Percentiles rank a stretch among this genome's conserved stretches.
These are phyloP conservation scores for Pseudanteris insignis DNA, from an alignment of 2,888 invertebrate species.

Conservation along the genomic window DNA sequence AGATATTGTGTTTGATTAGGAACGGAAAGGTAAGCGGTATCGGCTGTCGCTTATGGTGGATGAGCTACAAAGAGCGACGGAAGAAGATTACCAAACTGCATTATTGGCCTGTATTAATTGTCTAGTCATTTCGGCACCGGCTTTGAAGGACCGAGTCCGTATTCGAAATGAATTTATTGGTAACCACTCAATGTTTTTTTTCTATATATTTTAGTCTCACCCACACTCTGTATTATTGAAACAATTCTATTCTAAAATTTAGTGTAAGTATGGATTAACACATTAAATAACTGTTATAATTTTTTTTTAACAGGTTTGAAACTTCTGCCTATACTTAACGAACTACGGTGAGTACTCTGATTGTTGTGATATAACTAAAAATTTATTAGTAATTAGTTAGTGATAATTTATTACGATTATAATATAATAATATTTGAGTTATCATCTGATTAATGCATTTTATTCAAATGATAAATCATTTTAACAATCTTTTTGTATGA, in stretches of 20 bases:
- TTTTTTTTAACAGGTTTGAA: conserved; percentile 80
- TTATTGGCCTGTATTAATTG: conserved; percentile 95
- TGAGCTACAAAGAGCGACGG: conserved; percentile 83
- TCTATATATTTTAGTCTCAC: background rate
- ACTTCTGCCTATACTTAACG: conserved; percentile 84
- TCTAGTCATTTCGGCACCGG: conserved; percentile 89
- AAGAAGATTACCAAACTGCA: conserved; percentile 89
- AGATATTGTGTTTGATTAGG: conserved; percentile 72
- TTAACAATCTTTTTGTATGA: too few relatives aligned
- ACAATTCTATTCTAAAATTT: too few relatives aligned
- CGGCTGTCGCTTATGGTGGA: conserved; percentile 88
- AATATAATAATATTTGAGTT: too few relatives aligned
- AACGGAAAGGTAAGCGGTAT: conserved; percentile 86
- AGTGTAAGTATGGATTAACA: background rate
- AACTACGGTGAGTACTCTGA: conserved; percentile 81
- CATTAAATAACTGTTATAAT: conserved; percentile 24
- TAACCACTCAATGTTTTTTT: conserved; percentile 66
- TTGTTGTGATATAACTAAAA: too few relatives aligned
- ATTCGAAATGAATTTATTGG: conserved; percentile 96
- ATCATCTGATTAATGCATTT: background rate
- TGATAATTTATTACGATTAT: too few relatives aligned
- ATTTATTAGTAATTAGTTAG: too few relatives aligned
- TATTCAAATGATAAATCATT: too few relatives aligned
- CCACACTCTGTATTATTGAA: background rate
- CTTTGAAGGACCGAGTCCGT: conserved; percentile 85